Evolutionary conservation across 2,113 vertebrate species (phyloP).

Genomic region (Charina bottae): DNA sequence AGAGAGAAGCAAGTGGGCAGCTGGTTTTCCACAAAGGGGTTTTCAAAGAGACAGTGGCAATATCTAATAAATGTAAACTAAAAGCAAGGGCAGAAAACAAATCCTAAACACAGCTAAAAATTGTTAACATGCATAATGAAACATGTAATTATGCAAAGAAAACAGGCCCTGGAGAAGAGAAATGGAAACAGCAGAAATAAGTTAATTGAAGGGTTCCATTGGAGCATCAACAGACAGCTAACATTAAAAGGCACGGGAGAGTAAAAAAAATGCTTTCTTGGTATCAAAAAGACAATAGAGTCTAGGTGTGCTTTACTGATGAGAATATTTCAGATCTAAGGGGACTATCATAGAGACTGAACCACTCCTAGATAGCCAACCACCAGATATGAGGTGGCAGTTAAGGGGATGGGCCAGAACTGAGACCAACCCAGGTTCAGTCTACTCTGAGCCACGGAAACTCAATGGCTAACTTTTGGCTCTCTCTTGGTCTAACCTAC

Average conservation of each 20-base stretch:
- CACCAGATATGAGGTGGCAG: neutral
- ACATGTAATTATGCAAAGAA: neutral
- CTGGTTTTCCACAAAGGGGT: neutral
- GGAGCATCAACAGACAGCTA: neutral
- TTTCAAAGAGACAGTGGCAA: neutral
- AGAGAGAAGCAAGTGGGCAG: neutral
- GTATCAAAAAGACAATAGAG: neutral
- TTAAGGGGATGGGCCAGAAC: neutral
- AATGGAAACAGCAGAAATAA: neutral
- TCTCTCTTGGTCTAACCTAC: neutral
- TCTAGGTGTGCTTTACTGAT: neutral
- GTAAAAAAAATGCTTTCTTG: neutral
- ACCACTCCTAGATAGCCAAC: neutral
- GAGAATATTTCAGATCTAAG: neutral
- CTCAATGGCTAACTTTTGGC: neutral
- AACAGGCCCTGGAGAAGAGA: neutral
- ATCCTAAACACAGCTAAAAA: neutral
- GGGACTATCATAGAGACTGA: neutral
- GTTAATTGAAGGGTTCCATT: neutral
- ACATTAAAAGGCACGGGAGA: neutral
- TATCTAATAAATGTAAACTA: neutral
- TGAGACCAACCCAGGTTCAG: neutral
- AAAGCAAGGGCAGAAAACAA: neutral
- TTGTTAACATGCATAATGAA: neutral
- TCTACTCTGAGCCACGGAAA: neutral